A percentile compares a stretch with the other conserved stretches of the same genome.
Evolutionary conservation across 1,140 invertebrate species (phyloP).

Genomic region (Leptinotarsa lineolata): DNA sequence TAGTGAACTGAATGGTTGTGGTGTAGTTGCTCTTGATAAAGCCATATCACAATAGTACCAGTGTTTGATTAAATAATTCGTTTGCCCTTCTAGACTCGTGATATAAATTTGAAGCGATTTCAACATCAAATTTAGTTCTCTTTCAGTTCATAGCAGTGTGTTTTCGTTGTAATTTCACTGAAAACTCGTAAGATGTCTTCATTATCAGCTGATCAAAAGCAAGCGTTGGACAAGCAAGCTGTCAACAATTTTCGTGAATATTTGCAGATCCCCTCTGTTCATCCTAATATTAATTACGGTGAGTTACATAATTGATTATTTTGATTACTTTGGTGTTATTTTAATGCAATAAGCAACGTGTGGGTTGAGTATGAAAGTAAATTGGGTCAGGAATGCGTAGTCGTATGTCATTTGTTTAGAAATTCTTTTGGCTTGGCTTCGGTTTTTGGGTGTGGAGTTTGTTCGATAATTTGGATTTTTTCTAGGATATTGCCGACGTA

Average conservation of each 20-base stretch:
- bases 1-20: neutral
- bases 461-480: constrained; percentile 4
- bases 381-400: constrained; percentile 10
- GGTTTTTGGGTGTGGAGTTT: constrained; percentile 41
- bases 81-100: neutral
- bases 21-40: neutral
- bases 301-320: constrained; percentile 48
- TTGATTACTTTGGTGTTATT: too few species aligned
- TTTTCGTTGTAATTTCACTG: constrained; percentile 33
- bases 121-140: constrained; percentile 7
- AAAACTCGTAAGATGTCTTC: constrained; percentile 40
- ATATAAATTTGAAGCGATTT: constrained; percentile 18
- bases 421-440: constrained; percentile 37
- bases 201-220: constrained; percentile 46
- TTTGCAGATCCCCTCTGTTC: constrained; percentile 77
- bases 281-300: constrained; percentile 83
- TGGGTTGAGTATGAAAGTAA: constrained; percentile 6
- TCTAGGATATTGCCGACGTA: neutral
- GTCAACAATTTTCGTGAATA: constrained; percentile 80
- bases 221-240: constrained; percentile 62
- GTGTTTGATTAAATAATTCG: constrained; percentile 24
- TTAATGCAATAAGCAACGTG: too few species aligned
- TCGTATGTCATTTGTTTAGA: constrained; percentile 31
- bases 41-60: constrained; percentile 1
- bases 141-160: constrained; percentile 23